These are phyloP conservation scores for Cirrhinus mrigala DNA, from an alignment of 2,797 vertebrate genomes.

Conservation along the genomic window DNA sequence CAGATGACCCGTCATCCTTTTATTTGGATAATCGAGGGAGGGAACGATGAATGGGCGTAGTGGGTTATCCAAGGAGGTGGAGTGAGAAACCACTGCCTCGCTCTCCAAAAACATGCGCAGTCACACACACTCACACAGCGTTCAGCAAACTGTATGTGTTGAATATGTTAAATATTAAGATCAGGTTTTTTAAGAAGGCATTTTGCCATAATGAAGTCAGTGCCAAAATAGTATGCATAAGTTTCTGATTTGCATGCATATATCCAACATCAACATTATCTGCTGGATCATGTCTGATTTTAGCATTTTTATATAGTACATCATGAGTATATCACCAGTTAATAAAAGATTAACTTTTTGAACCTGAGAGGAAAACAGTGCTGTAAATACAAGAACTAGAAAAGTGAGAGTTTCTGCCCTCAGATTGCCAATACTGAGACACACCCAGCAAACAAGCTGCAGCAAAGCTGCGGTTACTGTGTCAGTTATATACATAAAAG, in stretches of 20 bases:
- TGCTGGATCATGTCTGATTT: no score
- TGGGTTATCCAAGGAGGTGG: conserved; percentile 3
- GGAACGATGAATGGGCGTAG: conserved; percentile 21
- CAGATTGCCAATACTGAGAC: conserved; percentile 9
- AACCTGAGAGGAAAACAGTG: not conserved
- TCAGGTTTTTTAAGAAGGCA: not conserved
- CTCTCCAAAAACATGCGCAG: not conserved
- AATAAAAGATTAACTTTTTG: not conserved
- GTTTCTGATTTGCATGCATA: not conserved
- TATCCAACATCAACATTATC: no score
- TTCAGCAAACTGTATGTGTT: not conserved
- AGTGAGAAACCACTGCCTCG: conserved; percentile 28
- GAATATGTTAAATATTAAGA: not conserved
- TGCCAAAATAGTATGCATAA: not conserved
- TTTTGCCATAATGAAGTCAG: not conserved
- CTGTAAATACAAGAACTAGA: not conserved
- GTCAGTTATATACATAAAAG: not conserved
- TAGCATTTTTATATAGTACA: no score
- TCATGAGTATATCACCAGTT: not conserved
- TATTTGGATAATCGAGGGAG: conserved; percentile 34
- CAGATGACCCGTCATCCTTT: conserved; percentile 15
- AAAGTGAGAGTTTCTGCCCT: conserved; percentile 27
- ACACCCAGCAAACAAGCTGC: conserved; percentile 45
- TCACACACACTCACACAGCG: not conserved
- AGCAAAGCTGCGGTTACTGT: not conserved